Conservation (phyloP, 2,888 invertebrate species). For the Eutolmus rufibarbis region DNA sequence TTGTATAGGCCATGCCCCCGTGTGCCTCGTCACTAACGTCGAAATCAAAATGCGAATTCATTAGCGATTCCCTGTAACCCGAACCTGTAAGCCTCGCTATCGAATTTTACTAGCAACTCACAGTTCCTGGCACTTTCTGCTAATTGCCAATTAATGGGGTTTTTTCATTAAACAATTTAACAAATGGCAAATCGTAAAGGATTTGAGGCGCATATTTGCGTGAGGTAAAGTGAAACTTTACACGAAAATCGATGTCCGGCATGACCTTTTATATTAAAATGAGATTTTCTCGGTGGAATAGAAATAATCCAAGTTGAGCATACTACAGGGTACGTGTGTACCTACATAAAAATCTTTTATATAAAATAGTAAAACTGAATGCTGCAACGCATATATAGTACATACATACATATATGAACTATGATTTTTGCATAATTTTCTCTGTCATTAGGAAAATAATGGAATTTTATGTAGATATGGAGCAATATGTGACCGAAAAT, state of each 20-base stretch:
- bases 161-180: not conserved
- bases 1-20: not conserved
- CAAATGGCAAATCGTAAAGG: not conserved
- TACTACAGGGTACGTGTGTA: not conserved
- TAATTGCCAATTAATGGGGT: not conserved
- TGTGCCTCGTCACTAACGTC: not conserved
- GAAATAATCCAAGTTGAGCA: not conserved
- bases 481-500: too few species aligned
- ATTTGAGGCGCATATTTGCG: not conserved
- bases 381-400: too few species aligned
- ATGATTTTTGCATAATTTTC: too few species aligned
- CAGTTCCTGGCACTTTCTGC: not conserved
- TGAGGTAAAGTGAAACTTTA: not conserved
- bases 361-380: too few species aligned
- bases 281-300: not conserved
- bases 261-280: not conserved
- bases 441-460: too few species aligned
- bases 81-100: not conserved
- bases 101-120: not conserved
- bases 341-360: too few species aligned
- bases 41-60: not conserved
- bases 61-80: not conserved
- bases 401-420: too few species aligned
- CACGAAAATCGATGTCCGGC: not conserved
- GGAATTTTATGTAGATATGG: too few species aligned